A percentile compares a stretch with the other conserved stretches of the same genome.
Evolutionary conservation across 2,797 vertebrate genomes (phyloP).

Genomic region (Sitta carolinensis): DNA sequence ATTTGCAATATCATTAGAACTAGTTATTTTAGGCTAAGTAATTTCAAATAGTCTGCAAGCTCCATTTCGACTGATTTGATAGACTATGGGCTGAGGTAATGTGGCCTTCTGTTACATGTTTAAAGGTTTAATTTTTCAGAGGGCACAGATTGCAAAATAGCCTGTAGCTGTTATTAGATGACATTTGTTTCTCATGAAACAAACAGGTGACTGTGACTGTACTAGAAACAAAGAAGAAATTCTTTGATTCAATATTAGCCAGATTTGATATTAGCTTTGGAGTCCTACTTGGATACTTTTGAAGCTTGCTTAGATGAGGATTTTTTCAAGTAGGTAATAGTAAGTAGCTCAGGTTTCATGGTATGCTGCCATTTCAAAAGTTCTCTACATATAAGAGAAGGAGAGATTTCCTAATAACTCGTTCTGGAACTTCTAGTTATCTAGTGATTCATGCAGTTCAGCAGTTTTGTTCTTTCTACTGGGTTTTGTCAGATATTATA

Average conservation of each 20-base stretch:
- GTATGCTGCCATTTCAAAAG: not conserved
- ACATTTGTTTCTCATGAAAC: not conserved
- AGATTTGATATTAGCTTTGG: not conserved
- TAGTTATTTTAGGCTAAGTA: not conserved
- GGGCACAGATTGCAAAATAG: not conserved
- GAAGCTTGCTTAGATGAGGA: not conserved
- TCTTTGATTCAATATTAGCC: not conserved
- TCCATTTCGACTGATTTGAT: not conserved
- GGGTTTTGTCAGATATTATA: not conserved
- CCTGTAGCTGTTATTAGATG: not conserved
- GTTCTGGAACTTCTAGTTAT: not conserved
- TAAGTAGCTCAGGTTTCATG: not conserved
- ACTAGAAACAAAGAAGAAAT: not conserved
- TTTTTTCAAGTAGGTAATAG: not conserved
- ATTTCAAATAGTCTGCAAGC: not conserved
- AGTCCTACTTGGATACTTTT: not conserved
- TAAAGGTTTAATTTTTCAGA: not conserved
- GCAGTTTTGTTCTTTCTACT: not conserved
- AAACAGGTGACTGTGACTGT: not conserved
- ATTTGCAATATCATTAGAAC: not conserved
- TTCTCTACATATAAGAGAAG: not conserved
- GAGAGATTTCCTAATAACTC: not conserved
- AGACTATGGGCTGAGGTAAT: not conserved
- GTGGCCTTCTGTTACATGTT: not conserved
- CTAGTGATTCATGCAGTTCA: not conserved